These are phyloP conservation scores for Hippolais icterina DNA, from an alignment of 2,113 vertebrate species.

Conservation along the genomic window DNA sequence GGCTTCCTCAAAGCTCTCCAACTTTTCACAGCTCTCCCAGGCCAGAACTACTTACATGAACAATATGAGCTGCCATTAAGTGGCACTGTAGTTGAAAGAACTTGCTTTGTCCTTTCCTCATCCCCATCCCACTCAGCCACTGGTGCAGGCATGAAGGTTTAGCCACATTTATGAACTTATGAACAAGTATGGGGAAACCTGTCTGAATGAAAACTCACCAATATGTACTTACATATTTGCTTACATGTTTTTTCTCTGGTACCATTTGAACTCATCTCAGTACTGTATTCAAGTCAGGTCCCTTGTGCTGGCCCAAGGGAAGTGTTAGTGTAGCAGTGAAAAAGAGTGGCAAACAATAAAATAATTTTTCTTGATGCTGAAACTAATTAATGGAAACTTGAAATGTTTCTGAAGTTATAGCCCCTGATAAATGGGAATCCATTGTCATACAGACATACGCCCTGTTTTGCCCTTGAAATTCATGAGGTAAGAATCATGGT, in stretches of 20 bases:
- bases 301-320: neutral
- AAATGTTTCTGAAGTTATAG: neutral
- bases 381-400: neutral
- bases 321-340: neutral
- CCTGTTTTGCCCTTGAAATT: neutral
- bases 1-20: neutral
- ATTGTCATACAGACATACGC: neutral
- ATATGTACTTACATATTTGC: neutral
- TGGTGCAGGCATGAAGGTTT: neutral
- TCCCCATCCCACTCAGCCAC: neutral
- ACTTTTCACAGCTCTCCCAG: neutral
- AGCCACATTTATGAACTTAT: neutral
- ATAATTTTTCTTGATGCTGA: neutral
- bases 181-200: neutral
- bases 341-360: neutral
- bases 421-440: neutral
- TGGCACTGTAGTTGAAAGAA: neutral
- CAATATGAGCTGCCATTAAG: neutral
- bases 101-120: neutral
- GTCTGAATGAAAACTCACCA: neutral
- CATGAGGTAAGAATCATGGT: neutral
- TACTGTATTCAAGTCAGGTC: neutral
- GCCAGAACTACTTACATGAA: neutral
- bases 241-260: neutral
- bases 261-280: neutral